phyloP scores from a whole-genome alignment of 2,797 vertebrate genomes.

The Chelon labrosus region DNA sequence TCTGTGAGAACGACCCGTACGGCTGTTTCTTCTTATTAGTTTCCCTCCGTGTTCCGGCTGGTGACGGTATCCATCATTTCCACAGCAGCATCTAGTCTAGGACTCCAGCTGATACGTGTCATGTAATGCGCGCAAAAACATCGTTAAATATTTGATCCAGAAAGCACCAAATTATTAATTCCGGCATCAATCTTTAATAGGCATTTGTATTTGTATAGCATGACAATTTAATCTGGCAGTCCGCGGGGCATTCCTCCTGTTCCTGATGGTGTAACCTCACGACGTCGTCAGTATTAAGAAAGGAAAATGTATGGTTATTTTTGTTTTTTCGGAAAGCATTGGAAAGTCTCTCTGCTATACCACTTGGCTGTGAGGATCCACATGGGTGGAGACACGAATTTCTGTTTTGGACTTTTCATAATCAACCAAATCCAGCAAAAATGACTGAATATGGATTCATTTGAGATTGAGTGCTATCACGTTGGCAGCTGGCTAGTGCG shows the following conservation, averaged over 20 bases:
- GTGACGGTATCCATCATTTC: background rate
- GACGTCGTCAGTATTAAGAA: background rate
- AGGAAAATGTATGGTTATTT: background rate
- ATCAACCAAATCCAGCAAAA: too few species aligned
- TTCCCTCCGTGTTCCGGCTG: background rate
- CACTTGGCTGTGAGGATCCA: too few species aligned
- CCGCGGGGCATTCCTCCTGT: background rate
- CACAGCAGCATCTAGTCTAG: background rate
- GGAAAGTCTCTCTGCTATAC: too few species aligned
- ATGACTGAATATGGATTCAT: too few species aligned
- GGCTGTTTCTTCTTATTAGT: background rate
- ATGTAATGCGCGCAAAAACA: slow-evolving; percentile 45
- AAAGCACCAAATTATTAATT: slow-evolving; percentile 55
- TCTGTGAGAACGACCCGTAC: background rate
- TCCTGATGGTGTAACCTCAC: background rate
- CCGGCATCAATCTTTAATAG: slow-evolving; percentile 44
- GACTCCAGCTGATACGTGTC: slow-evolving; percentile 20
- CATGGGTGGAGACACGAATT: too few species aligned
- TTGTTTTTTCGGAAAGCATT: too few species aligned
- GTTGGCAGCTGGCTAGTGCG: background rate
- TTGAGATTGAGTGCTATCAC: background rate
- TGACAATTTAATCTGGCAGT: slow-evolving; percentile 16
- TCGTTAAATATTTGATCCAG: slow-evolving; percentile 50
- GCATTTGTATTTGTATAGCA: slow-evolving; percentile 40
- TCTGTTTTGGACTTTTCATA: background rate